Conservation (phyloP, 2,797 vertebrate species). For the Pseudotriccus pelzelni region DNA sequence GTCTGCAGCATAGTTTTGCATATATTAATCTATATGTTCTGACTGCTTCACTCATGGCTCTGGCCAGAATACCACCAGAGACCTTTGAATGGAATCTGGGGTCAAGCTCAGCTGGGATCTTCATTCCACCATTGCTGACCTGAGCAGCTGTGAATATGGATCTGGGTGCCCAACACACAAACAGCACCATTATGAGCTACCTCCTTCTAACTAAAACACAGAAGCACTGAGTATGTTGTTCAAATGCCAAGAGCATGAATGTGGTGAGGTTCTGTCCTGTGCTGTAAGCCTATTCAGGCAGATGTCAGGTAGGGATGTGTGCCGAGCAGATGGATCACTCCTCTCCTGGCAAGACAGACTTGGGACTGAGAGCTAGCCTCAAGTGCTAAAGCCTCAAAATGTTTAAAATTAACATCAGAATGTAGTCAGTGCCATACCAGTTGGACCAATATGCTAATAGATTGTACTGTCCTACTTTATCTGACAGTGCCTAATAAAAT, state of each 20-base stretch:
- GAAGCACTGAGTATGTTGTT: not conserved
- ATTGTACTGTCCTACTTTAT: not conserved
- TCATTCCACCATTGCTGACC: not conserved
- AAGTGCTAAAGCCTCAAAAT: not conserved
- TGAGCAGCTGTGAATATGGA: not conserved
- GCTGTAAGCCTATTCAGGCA: not conserved
- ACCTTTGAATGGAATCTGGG: constrained; percentile 35
- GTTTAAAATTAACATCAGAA: constrained; percentile 10
- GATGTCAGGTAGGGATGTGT: not conserved
- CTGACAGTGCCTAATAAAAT: not conserved
- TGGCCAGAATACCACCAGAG: not conserved
- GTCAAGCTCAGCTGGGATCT: constrained; percentile 1
- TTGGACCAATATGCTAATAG: not conserved
- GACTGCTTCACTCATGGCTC: not conserved
- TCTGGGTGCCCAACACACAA: not conserved
- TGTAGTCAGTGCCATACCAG: not conserved
- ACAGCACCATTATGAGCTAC: not conserved
- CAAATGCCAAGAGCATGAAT: not conserved
- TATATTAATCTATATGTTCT: not conserved
- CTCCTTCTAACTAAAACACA: not conserved
- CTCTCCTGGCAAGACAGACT: not conserved
- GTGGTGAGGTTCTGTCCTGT: not conserved
- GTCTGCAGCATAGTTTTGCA: not conserved
- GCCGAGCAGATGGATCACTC: not conserved
- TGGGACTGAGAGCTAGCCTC: not conserved